These are phyloP conservation scores for Alentia gelatinosa DNA, from an alignment of 2,888 invertebrate genomes.

Conservation along the genomic window DNA sequence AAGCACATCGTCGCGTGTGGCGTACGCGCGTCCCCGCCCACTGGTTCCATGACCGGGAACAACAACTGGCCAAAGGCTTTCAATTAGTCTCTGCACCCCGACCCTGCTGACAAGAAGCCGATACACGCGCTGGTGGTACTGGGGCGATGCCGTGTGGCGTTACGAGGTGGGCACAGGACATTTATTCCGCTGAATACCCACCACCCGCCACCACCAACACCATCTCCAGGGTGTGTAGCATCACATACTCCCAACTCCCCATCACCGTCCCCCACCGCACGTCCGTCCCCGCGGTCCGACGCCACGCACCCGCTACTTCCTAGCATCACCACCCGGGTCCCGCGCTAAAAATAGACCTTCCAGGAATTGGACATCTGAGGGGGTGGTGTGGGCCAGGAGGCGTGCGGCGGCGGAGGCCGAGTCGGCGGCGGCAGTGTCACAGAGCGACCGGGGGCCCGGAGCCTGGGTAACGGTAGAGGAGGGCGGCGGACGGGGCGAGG, in stretches of 20 bases:
- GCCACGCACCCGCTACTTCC: constrained; percentile 38
- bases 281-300: not conserved
- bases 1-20: not conserved
- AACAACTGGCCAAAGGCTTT: not conserved
- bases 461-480: not conserved
- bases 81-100: not conserved
- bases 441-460: not conserved
- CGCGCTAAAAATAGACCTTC: constrained; percentile 48
- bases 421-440: not conserved
- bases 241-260: not conserved
- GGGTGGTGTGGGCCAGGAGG: not conserved
- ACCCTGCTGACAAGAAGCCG: not conserved
- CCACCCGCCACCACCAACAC: not conserved
- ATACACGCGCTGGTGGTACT: not conserved
- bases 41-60: not conserved
- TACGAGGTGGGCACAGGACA: not conserved
- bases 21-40: not conserved
- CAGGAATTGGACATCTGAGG: constrained; percentile 53
- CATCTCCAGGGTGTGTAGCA: not conserved
- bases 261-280: not conserved
- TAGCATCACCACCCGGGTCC: constrained; percentile 27
- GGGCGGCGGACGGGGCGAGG: not conserved
- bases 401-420: not conserved
- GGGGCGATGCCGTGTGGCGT: not conserved
- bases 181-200: not conserved